Evolutionary conservation across 2,888 invertebrate species (phyloP).

Genomic region (Leptura quadrifasciata): DNA sequence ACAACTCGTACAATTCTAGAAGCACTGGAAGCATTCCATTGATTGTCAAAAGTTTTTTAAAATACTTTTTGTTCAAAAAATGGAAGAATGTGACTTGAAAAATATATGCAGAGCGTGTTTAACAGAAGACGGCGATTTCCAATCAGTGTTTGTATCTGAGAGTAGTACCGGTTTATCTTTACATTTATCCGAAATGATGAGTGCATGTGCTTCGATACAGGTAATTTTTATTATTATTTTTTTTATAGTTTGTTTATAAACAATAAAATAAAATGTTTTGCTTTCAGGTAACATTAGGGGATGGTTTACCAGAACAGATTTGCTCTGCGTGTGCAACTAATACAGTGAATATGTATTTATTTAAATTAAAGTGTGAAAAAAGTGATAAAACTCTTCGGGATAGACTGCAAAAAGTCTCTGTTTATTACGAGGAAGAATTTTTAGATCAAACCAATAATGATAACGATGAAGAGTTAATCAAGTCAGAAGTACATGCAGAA

Average conservation of each 20-base stretch:
- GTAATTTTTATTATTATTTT: slow-evolving; percentile 62
- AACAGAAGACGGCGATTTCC: slow-evolving; percentile 69
- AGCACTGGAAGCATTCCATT: slow-evolving; percentile 60
- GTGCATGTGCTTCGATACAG: slow-evolving; percentile 71
- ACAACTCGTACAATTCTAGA: slow-evolving; percentile 43
- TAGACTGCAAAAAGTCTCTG: slow-evolving; percentile 49
- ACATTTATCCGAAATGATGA: slow-evolving; percentile 72
- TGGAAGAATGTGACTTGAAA: slow-evolving; percentile 62
- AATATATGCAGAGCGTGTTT: slow-evolving; percentile 71
- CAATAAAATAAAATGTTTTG: slow-evolving; percentile 41
- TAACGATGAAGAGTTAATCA: slow-evolving; percentile 36
- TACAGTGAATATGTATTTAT: slow-evolving; percentile 75
- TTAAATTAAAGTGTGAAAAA: slow-evolving; percentile 74
- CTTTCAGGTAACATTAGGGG: slow-evolving; percentile 72
- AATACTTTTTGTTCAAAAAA: slow-evolving; percentile 52
- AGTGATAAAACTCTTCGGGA: slow-evolving; percentile 71
- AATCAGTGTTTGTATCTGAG: slow-evolving; percentile 69
- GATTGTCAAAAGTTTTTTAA: slow-evolving; percentile 68
- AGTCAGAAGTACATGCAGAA: slow-evolving; percentile 40
- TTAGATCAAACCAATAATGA: slow-evolving; percentile 21
- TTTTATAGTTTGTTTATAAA: slow-evolving; percentile 42
- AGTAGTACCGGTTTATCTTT: slow-evolving; percentile 65
- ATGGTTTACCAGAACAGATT: slow-evolving; percentile 79
- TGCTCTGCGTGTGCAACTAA: slow-evolving; percentile 76
- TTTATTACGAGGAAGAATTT: slow-evolving; percentile 39